phyloP scores from a whole-genome alignment of 2,797 vertebrate species.

The Diceros bicornis region DNA sequence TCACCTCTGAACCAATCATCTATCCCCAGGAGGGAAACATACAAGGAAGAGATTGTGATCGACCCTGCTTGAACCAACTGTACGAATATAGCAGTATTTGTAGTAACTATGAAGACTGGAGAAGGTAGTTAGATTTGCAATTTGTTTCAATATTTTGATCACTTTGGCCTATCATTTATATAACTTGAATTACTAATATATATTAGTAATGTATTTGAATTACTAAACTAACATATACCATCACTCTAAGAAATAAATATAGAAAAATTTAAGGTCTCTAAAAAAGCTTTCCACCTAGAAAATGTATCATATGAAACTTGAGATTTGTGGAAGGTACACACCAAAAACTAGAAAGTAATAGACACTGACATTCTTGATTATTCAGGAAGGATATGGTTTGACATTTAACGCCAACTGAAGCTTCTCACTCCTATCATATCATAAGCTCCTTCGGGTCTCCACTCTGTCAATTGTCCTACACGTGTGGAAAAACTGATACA shows the following conservation, averaged over 20 bases:
- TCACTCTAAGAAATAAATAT: slow-evolving; percentile 67
- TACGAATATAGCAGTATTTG: background rate
- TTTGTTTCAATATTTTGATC: slow-evolving; percentile 33
- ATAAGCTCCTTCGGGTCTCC: background rate
- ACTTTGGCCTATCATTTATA: background rate
- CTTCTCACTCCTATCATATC: background rate
- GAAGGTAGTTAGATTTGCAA: background rate
- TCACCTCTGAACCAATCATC: background rate
- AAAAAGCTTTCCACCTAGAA: slow-evolving; percentile 51
- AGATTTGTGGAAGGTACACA: background rate
- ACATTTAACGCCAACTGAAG: slow-evolving; percentile 66
- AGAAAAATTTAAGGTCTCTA: slow-evolving; percentile 44
- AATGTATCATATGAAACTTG: slow-evolving; percentile 27
- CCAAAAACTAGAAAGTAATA: slow-evolving; percentile 34
- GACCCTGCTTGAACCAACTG: background rate
- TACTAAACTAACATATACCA: slow-evolving; percentile 3
- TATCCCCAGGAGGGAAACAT: background rate
- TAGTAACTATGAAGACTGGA: background rate
- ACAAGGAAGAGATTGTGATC: background rate
- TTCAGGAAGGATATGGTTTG: slow-evolving; percentile 78
- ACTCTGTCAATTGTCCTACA: background rate
- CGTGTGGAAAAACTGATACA: slow-evolving; percentile 7
- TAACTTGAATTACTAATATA: background rate
- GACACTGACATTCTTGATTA: background rate
- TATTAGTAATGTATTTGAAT: background rate